Conservation (phyloP, 1,140 invertebrate genomes). For the Drosophila miranda region DNA sequence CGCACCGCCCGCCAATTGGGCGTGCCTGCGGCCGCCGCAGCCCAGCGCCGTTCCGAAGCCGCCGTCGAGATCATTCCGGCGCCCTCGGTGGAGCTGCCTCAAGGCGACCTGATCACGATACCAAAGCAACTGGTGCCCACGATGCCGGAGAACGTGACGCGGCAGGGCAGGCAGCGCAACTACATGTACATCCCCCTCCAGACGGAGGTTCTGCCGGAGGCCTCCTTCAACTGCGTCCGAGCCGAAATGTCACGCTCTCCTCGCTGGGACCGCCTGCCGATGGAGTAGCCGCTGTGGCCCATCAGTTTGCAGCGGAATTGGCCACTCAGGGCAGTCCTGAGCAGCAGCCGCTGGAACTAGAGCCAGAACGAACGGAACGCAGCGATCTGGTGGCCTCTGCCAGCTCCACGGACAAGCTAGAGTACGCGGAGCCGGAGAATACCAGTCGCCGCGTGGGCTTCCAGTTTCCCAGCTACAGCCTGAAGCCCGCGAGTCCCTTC, state of each 20-base stretch:
- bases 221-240: conserved; percentile 62
- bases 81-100: conserved; percentile 64
- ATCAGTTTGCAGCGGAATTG: conserved; percentile 61
- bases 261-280: conserved; percentile 62
- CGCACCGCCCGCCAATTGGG: conserved; percentile 55
- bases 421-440: conserved; percentile 61
- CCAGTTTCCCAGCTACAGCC: conserved; percentile 78
- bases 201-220: conserved; percentile 22
- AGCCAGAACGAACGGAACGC: conserved; percentile 64
- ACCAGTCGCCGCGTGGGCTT: conserved; percentile 77
- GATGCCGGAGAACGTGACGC: conserved; percentile 66
- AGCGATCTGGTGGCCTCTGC: conserved; percentile 58
- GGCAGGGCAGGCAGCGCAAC: conserved; percentile 66
- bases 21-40: not conserved
- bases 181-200: conserved; percentile 77
- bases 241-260: conserved; percentile 57
- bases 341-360: conserved; percentile 21
- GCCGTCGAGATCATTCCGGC: conserved; percentile 65
- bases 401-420: conserved; percentile 62
- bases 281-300: conserved; percentile 51
- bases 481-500: conserved; percentile 71
- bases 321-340: conserved; percentile 28
- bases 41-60: conserved; percentile 66
- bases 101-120: conserved; percentile 69
- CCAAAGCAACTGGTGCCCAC: conserved; percentile 78